Percentiles rank a stretch among this genome's conserved stretches.
Evolutionary conservation across 92 coral and sea anemone species (phyloP).

Genomic region (Heteractis magnifica): DNA sequence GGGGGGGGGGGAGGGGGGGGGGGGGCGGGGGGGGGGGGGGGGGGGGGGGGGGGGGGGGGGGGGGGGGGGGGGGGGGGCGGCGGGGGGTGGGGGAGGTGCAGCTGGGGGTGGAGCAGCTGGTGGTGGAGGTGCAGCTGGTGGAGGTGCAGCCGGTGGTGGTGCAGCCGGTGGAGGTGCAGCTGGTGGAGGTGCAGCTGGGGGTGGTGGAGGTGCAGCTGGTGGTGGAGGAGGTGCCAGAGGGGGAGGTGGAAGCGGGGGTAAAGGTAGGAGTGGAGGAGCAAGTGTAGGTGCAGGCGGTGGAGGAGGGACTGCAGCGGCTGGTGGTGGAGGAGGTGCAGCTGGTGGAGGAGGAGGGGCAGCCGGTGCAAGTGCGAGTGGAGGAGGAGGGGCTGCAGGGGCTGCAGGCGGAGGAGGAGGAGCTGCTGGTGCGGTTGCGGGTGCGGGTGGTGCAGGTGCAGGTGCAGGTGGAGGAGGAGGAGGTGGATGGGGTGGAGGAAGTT

Average conservation of each 20-base stretch:
- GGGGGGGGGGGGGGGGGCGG: conserved; percentile 20
- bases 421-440: conserved; percentile 6
- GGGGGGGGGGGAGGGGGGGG: conserved; percentile 26
- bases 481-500: conserved; percentile 30
- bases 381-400: conserved; percentile 17
- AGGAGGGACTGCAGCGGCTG: conserved; percentile 39
- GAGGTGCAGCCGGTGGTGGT: conserved; percentile 43
- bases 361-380: conserved; percentile 20
- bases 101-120: conserved; percentile 23
- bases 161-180: conserved; percentile 54
- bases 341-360: conserved; percentile 21
- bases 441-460: conserved; percentile 22
- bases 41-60: conserved; percentile 44
- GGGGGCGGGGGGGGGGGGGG: conserved; percentile 49
- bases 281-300: conserved; percentile 33
- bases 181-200: conserved; percentile 41
- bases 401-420: conserved; percentile 16
- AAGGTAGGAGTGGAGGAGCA: conserved; percentile 16
- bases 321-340: conserved; percentile 26
- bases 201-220: conserved; percentile 31
- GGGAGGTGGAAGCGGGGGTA: conserved; percentile 31
- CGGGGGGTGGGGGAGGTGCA: conserved; percentile 18
- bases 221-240: conserved; percentile 31
- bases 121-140: conserved; percentile 31
- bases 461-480: conserved; percentile 38